These are phyloP conservation scores for Bombus sylvicola DNA, from an alignment of 1,140 invertebrate genomes.

Conservation along the genomic window DNA sequence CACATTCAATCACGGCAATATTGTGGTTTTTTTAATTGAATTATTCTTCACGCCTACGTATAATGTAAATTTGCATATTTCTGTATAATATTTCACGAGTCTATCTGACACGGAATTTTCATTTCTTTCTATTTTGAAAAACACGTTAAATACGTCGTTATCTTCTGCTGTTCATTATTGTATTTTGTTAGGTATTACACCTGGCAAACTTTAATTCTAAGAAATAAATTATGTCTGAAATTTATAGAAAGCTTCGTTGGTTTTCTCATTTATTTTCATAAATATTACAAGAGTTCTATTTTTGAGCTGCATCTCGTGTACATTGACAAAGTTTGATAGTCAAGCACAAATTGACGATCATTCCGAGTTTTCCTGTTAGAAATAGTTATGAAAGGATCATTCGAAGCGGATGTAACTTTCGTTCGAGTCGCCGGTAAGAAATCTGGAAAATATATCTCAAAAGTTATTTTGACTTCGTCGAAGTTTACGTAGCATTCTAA, in stretches of 20 bases:
- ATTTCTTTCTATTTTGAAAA: not conserved
- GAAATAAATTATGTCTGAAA: too few relatives aligned
- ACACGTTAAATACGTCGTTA: too few relatives aligned
- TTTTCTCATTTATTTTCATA: too few relatives aligned
- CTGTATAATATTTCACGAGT: not conserved
- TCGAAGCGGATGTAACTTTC: not conserved
- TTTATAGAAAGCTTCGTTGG: too few relatives aligned
- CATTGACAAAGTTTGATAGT: not conserved
- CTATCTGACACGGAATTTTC: not conserved
- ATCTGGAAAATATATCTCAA: not conserved
- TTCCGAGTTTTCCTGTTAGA: not conserved
- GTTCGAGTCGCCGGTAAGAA: not conserved
- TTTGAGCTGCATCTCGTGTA: too few relatives aligned
- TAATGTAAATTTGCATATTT: not conserved
- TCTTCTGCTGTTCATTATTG: too few relatives aligned
- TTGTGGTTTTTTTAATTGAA: not conserved
- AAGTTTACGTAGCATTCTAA: constrained; percentile 1
- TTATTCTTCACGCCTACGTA: not conserved
- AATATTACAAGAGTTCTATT: too few relatives aligned
- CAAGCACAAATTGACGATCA: not conserved
- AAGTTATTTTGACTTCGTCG: not conserved
- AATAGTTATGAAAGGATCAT: not conserved
- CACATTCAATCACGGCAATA: not conserved
- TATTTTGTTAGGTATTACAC: too few relatives aligned
- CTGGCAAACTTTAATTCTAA: too few relatives aligned